These are phyloP conservation scores for Gavia stellata DNA, from an alignment of 2,113 vertebrate species.

Conservation along the genomic window DNA sequence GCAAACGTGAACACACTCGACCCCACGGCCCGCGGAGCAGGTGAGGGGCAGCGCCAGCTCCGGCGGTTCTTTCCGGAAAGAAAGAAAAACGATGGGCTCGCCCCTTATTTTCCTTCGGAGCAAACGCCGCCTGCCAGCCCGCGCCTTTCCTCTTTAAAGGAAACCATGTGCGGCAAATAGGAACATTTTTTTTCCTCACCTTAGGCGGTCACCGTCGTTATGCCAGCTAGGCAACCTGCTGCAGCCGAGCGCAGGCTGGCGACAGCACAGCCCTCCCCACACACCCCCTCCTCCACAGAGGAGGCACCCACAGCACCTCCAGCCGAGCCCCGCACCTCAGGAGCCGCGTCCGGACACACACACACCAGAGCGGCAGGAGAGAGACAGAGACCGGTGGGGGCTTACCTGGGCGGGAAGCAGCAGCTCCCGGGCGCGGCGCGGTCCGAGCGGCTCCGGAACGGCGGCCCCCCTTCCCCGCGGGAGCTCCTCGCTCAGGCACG, in stretches of 20 bases:
- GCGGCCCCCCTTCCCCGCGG: background rate
- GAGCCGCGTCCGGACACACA: background rate
- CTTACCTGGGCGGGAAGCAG: background rate
- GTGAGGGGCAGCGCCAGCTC: background rate
- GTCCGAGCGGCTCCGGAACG: background rate
- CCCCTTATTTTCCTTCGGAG: background rate
- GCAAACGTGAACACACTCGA: background rate
- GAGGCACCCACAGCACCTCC: background rate
- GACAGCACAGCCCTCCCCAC: background rate
- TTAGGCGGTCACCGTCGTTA: background rate
- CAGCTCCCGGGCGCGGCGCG: background rate
- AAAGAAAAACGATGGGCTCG: rapidly evolving
- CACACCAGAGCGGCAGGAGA: background rate
- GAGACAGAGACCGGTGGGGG: background rate
- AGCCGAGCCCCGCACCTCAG: background rate
- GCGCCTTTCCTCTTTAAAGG: background rate
- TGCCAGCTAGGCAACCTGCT: background rate
- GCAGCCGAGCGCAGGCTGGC: background rate
- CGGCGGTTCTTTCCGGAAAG: background rate
- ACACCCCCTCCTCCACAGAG: background rate
- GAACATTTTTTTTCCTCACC: background rate
- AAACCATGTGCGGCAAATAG: background rate
- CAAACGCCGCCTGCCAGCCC: background rate
- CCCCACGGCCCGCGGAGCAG: background rate
- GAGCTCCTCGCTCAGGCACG: background rate